phyloP scores from a whole-genome alignment of 2,888 invertebrate genomes.

The Mimumesa dahlbomi region DNA sequence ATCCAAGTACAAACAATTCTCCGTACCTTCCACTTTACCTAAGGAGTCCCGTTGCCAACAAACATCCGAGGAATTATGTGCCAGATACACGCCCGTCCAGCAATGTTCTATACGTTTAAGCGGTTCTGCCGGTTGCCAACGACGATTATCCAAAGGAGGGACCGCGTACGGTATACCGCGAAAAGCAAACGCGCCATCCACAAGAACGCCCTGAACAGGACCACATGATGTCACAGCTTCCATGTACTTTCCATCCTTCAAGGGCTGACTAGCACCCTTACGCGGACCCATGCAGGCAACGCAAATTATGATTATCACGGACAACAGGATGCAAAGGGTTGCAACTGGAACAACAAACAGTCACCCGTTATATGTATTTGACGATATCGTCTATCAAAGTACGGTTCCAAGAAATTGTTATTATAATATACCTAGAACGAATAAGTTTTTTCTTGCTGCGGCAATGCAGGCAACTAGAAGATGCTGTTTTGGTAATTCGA shows the following conservation, averaged over 20 bases:
- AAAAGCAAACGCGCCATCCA: conserved; percentile 90
- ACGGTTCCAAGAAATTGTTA: no score
- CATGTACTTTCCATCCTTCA: conserved; percentile 88
- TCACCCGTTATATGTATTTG: no score
- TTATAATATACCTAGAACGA: conserved; percentile 81
- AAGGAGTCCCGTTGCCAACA: conserved; percentile 88
- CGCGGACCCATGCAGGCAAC: conserved; percentile 83
- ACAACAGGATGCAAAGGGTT: conserved; percentile 82
- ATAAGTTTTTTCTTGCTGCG: conserved; percentile 82
- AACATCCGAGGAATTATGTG: conserved; percentile 85
- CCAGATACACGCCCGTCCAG: conserved; percentile 88
- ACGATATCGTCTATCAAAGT: no score
- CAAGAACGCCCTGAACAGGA: conserved; percentile 88
- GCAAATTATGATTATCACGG: conserved; percentile 84
- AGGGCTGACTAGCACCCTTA: conserved; percentile 83
- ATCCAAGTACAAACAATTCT: conserved; percentile 92
- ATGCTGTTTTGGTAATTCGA: conserved; percentile 73
- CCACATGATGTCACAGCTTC: conserved; percentile 90
- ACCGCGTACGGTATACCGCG: conserved; percentile 91
- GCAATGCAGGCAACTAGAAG: conserved; percentile 68
- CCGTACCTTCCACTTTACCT: conserved; percentile 86
- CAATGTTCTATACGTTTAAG: conserved; percentile 87
- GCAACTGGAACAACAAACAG: conserved; percentile 71
- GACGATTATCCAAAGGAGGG: conserved; percentile 85
- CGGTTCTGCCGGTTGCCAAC: conserved; percentile 87